These are phyloP conservation scores for Notospermus geniculatus DNA, from an alignment of 1,140 invertebrate species.

Conservation along the genomic window DNA sequence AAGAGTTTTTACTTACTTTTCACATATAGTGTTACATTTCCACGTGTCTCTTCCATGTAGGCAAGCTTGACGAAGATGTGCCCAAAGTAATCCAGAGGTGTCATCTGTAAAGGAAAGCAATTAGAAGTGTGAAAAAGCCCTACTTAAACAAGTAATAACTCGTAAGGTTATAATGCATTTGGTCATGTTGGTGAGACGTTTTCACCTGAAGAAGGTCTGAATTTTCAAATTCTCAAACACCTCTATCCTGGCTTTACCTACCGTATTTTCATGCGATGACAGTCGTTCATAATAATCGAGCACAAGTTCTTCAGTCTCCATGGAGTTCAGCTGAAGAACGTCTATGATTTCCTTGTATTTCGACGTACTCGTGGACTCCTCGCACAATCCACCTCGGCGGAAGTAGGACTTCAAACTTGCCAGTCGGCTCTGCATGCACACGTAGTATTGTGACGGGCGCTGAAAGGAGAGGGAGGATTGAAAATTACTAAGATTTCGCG, in stretches of 20 bases:
- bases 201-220: too few species aligned
- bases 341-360: conserved; percentile 25
- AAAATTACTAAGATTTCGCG: too few species aligned
- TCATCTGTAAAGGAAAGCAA: conserved; percentile 22
- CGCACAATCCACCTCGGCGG: conserved; percentile 28
- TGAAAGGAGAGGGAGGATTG: background rate
- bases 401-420: conserved; percentile 35
- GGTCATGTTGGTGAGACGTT: too few species aligned
- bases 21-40: conserved; percentile 38
- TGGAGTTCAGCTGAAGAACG: conserved; percentile 31
- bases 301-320: conserved; percentile 37
- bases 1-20: conserved; percentile 38
- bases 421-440: conserved; percentile 10
- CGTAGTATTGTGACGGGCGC: background rate
- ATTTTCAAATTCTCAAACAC: too few species aligned
- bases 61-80: conserved; percentile 41
- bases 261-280: conserved; percentile 23
- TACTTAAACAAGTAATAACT: too few species aligned
- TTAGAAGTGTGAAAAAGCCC: too few species aligned
- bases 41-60: conserved; percentile 43
- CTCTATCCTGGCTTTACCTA: conserved; percentile 14
- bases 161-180: too few species aligned
- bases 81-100: conserved; percentile 40
- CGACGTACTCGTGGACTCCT: conserved; percentile 19
- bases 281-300: conserved; percentile 33